Evolutionary conservation across 2,888 invertebrate species (phyloP).

Genomic region (Cheilosia vulpina): DNA sequence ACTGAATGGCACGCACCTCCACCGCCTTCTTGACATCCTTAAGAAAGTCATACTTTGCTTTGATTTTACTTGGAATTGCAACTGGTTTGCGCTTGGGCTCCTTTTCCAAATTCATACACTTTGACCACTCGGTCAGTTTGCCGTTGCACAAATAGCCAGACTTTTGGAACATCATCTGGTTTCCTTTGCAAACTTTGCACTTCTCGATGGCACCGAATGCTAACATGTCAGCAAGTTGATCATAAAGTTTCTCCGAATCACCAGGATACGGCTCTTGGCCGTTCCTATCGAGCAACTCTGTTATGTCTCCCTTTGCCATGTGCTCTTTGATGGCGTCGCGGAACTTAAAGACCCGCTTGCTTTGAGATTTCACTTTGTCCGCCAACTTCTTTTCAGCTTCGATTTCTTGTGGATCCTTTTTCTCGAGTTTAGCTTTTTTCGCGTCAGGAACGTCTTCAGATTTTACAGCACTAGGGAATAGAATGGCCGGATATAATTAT

Average conservation of each 20-base stretch:
- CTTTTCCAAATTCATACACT: slow-evolving; percentile 89
- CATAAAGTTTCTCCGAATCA: slow-evolving; percentile 86
- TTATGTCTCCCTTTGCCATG: slow-evolving; percentile 87
- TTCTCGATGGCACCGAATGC: slow-evolving; percentile 92
- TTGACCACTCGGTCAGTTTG: slow-evolving; percentile 90
- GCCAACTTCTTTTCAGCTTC: slow-evolving; percentile 86
- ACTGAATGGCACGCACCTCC: slow-evolving; percentile 85
- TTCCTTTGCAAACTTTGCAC: slow-evolving; percentile 91
- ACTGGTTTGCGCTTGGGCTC: slow-evolving; percentile 90
- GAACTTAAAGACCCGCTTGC: slow-evolving; percentile 84
- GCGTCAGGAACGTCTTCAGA: slow-evolving; percentile 85
- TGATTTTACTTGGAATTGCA: slow-evolving; percentile 87
- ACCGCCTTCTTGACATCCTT: slow-evolving; percentile 86
- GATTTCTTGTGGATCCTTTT: slow-evolving; percentile 85
- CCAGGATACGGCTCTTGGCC: slow-evolving; percentile 88
- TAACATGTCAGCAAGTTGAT: slow-evolving; percentile 92
- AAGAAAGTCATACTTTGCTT: slow-evolving; percentile 85
- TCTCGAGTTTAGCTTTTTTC: slow-evolving; percentile 89
- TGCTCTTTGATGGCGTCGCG: slow-evolving; percentile 86
- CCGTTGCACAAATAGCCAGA: slow-evolving; percentile 94
- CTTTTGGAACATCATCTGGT: slow-evolving; percentile 88
- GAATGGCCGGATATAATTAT: background rate
- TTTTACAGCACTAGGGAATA: slow-evolving; percentile 80
- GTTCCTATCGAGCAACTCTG: slow-evolving; percentile 88
- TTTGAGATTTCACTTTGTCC: slow-evolving; percentile 82